Evolutionary conservation across 2,888 invertebrate species (phyloP), one percentile per base, ranked within the genome.

Genomic region (Drosophila birchii): DNA sequence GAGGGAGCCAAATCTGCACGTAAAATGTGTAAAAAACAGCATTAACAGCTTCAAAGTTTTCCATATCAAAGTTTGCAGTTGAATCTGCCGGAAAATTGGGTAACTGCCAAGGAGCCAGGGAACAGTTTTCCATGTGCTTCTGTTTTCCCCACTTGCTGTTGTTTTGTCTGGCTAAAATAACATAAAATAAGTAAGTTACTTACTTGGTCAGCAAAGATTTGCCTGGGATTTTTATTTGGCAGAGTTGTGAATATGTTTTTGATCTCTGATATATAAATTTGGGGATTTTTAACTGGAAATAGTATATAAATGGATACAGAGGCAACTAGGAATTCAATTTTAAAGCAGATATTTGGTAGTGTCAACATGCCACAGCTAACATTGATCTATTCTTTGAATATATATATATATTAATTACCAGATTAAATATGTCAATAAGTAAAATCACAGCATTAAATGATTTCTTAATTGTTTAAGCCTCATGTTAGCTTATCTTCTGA

Each of bases 1-100:
- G 34, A 18, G 38, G 18, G 47, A 45, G 55, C 39, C 43, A 49
- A 58, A 63, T 63, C 54, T 49, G 53, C 54, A 39, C 45, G 43
- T 68, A 58, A 71, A 71, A 34, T 34, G 34, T 34, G 34, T 34
- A 34, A 34, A 34, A 34, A 60, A 56, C 55, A 20, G 43, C 43
- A 44, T 44, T 44, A 44, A 16, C 44, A 43, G 53, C 54, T 63
- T 34, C 61, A 64, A 36, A 54, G 44, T 53, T 57, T 61, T 68
- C 43, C 43, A 44, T 34, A 68, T 47, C 41, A 39, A 32, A 59
- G 54, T 68, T 67, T 58, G 18, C 20, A 34, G 38, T 39, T 26
- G 20, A 47, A 20, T n/a, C 8, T 12, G 36, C n/a, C 16, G 38
- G 7, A 44, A 61, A 61, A 23, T 58, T 11, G 59, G 16, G 32